Percentiles rank a stretch among this genome's conserved stretches.
These are phyloP conservation scores for Microctonus aethiopoides DNA, from an alignment of 2,888 invertebrate species.

Conservation along the genomic window DNA sequence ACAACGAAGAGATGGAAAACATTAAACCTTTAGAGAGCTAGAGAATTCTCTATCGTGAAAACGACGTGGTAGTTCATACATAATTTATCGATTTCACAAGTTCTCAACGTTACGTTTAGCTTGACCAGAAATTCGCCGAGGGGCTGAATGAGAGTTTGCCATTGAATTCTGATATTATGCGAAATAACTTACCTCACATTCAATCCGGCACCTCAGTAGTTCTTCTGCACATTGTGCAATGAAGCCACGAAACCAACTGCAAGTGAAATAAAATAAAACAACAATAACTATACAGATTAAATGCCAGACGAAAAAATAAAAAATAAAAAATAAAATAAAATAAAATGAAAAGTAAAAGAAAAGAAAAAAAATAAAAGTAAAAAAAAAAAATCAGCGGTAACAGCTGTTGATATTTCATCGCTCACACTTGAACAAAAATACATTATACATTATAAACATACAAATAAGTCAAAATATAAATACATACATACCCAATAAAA, in stretches of 20 bases:
- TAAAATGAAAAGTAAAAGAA: background rate
- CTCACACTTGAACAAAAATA: no score
- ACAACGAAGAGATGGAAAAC: conserved; percentile 2
- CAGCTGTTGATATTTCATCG: no score
- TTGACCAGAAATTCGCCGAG: conserved; percentile 12
- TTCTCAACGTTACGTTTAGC: conserved; percentile 12
- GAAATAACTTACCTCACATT: conserved; percentile 18
- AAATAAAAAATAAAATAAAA: background rate
- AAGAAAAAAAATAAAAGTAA: background rate
- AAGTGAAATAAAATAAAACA: background rate
- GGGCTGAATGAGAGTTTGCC: conserved; percentile 11
- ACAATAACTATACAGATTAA: background rate
- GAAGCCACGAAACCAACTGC: background rate
- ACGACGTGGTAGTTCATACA: conserved; percentile 18
- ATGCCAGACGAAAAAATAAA: background rate
- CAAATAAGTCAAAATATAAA: no score
- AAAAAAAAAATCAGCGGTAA: background rate
- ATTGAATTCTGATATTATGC: conserved; percentile 28
- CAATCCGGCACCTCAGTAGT: conserved; percentile 10
- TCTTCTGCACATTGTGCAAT: background rate
- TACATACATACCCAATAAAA: no score
- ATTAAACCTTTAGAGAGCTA: conserved; percentile 1
- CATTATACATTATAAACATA: no score
- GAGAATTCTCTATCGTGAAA: background rate
- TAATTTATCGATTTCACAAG: conserved; percentile 23